Evolutionary conservation across 2,888 invertebrate genomes (phyloP).

Genomic region (Polietes domitor): DNA sequence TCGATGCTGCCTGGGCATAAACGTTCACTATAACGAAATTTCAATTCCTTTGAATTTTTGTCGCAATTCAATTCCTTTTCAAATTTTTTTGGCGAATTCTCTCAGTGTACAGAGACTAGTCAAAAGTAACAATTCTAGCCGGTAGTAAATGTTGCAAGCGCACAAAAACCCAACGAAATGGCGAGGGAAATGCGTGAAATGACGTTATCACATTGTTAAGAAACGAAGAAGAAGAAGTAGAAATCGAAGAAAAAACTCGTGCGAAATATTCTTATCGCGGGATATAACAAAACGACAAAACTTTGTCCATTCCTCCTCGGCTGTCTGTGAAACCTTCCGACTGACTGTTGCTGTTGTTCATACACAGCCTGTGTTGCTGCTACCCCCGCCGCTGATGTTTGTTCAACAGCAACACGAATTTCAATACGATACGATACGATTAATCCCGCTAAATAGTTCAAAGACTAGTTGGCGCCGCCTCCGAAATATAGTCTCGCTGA

Average conservation of each 20-base stretch:
- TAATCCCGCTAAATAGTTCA: conserved; percentile 58
- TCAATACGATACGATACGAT: conserved; percentile 43
- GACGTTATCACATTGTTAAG: conserved; percentile 64
- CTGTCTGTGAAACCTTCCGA: neutral
- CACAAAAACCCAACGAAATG: neutral
- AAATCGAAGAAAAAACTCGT: conserved; percentile 21
- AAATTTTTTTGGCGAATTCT: too few relatives aligned
- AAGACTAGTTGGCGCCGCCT: conserved; percentile 60
- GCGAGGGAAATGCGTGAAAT: conserved; percentile 48
- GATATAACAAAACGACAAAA: conserved; percentile 23
- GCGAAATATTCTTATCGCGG: conserved; percentile 47
- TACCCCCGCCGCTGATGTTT: conserved; percentile 40
- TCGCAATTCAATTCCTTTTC: too few relatives aligned
- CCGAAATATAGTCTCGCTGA: conserved; percentile 21
- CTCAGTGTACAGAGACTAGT: too few relatives aligned
- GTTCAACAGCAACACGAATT: conserved; percentile 7
- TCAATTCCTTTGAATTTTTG: too few relatives aligned
- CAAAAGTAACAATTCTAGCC: too few relatives aligned
- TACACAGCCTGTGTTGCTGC: neutral
- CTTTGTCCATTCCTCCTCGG: neutral
- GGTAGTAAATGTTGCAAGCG: too few relatives aligned
- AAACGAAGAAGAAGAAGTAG: neutral
- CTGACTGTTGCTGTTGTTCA: neutral
- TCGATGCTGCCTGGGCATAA: too few relatives aligned
- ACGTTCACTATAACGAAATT: too few relatives aligned